Evolutionary conservation across 1,140 invertebrate species (phyloP), one percentile per base, ranked within the genome.

Genomic region (Zaprionus davidi): DNA sequence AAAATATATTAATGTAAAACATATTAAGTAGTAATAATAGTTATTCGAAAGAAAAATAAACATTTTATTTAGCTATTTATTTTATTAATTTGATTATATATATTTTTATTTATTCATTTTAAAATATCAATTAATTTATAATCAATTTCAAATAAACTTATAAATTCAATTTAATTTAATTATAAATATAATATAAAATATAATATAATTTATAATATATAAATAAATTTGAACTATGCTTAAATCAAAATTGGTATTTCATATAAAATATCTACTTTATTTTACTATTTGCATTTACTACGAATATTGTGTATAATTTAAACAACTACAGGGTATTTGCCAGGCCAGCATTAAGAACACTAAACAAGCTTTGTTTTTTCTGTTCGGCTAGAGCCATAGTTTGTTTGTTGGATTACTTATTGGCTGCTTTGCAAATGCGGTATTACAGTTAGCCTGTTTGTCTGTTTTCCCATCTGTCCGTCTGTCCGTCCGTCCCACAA

Each of bases 321-420:
- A n/a, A 15, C 7, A 56, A 31, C 11, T 28, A 67, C 6, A 58
- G 64, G 24, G 65, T 49, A 58, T 46, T n/a, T 49, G 1, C 0
- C 11, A 49, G 26, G 49, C 26, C 0, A 11, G 11, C 13, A 13
- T 15, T 3, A 2, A 41, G 0, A 7, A 46, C 7, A 46, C 11
- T 22, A 36, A 46, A 22, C 28, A 17, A 13, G 26, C 15, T 51
- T 53, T n/a, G 51, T 44, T 66, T 66, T 75, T 69, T 59, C 49
- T 67, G 28, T 58, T 24, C 36, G 11, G 3, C 63, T 51, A 49
- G 46, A 58, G 63, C 31, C 68, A 65, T 56, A 74, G 59, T 88
- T 73, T 81, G 83, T 78, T 88, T 81, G 81, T 71, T 56, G 74
- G 64, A 76, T 82, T 88, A 83, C 81, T 88, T 88, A 87, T 87